Conservation (phyloP, 1,140 invertebrate genomes). For the Penaeus chinensis region DNA sequence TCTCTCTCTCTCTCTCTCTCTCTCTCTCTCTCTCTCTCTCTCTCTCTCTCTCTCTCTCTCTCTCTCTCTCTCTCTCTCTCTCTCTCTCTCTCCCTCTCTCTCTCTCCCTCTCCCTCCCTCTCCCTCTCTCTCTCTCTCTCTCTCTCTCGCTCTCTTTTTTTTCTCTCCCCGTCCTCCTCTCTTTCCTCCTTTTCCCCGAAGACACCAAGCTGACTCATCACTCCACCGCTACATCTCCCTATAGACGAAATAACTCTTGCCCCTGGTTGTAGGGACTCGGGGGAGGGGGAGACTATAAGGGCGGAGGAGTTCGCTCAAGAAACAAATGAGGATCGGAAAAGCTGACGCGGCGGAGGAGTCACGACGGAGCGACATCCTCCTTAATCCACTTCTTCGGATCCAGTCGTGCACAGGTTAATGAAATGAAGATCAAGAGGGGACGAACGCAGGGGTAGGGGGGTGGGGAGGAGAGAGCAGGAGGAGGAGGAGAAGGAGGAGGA, state of each 20-base stretch:
- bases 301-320: slow-evolving; percentile 41
- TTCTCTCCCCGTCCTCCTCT: background rate
- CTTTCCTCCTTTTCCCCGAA: background rate
- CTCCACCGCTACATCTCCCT: background rate
- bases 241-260: slow-evolving; percentile 32
- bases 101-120: background rate
- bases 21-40: no score
- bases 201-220: background rate
- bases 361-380: slow-evolving; percentile 22
- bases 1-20: no score
- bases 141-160: background rate
- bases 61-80: background rate
- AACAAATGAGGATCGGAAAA: slow-evolving; percentile 57
- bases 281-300: slow-evolving; percentile 31
- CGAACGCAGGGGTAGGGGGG: background rate
- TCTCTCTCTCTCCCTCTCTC: background rate
- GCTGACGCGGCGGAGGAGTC: slow-evolving; percentile 41
- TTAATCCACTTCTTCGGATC: slow-evolving; percentile 12
- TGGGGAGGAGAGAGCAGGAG: background rate
- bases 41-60: background rate
- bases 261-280: no score
- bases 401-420: slow-evolving; percentile 34
- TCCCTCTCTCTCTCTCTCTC: background rate
- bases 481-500: no score
- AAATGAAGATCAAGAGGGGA: slow-evolving; percentile 26